Evolutionary conservation across 2,797 vertebrate genomes (phyloP).

Genomic region (Urocyon cinereoargenteus): DNA sequence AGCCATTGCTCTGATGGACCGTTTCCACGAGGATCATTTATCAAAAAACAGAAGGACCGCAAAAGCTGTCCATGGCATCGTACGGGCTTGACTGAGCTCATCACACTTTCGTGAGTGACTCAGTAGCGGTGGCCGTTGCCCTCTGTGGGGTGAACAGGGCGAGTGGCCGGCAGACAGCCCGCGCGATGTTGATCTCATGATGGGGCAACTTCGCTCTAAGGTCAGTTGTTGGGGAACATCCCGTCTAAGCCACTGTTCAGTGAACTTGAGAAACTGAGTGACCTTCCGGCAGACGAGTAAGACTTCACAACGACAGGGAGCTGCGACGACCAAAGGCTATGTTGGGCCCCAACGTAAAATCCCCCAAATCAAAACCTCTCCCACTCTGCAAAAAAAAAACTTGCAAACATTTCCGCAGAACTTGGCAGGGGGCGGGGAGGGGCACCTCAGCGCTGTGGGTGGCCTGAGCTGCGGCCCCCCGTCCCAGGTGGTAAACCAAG

Average conservation of each 20-base stretch:
- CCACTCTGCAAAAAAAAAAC: not conserved
- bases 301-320: not conserved
- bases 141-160: too few species aligned
- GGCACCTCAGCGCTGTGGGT: too few species aligned
- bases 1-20: not conserved
- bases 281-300: not conserved
- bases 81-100: not conserved
- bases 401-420: not conserved
- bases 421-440: not conserved
- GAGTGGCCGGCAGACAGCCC: rapidly evolving
- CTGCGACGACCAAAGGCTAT: not conserved
- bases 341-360: not conserved
- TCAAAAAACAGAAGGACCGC: not conserved
- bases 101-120: not conserved
- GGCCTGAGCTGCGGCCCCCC: rapidly evolving
- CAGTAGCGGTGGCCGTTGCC: too few species aligned
- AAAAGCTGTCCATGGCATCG: not conserved
- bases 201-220: not conserved
- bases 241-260: not conserved
- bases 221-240: not conserved
- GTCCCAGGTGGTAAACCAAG: not conserved
- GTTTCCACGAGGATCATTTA: too few species aligned
- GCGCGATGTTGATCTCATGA: not conserved
- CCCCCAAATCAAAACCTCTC: not conserved
- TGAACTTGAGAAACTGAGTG: not conserved